A percentile compares a stretch with the other conserved stretches of the same genome.
Conservation (phyloP, 1,140 invertebrate genomes). For the Heliconius himera region DNA sequence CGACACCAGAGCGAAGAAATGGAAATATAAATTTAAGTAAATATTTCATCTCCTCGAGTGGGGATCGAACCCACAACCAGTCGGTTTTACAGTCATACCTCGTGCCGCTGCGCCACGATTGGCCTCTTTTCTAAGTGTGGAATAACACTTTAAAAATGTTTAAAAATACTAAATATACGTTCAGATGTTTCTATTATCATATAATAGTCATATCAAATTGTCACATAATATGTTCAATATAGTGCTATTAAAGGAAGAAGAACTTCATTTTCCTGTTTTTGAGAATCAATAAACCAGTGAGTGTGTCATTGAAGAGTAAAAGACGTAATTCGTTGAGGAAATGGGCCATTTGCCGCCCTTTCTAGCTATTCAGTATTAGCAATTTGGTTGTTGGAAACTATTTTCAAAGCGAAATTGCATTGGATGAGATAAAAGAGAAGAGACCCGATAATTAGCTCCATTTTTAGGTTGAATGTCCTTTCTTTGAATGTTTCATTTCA, state of each 20-base stretch:
- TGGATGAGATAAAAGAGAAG: neutral
- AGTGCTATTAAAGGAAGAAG: neutral
- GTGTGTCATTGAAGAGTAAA: constrained; percentile 43
- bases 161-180: too few relatives aligned
- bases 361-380: too few relatives aligned
- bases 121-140: too few relatives aligned
- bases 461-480: neutral
- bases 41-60: too few relatives aligned
- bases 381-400: constrained; percentile 36
- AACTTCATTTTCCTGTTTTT: neutral
- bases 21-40: too few relatives aligned
- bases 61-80: too few relatives aligned
- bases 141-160: too few relatives aligned
- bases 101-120: too few relatives aligned
- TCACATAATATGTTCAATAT: neutral
- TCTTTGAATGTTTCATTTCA: neutral
- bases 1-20: too few relatives aligned
- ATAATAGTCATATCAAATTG: too few relatives aligned
- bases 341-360: constrained; percentile 18
- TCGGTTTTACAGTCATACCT: too few relatives aligned
- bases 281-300: constrained; percentile 2
- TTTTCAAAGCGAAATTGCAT: constrained; percentile 34
- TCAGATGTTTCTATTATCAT: too few relatives aligned
- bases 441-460: neutral
- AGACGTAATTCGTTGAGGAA: constrained; percentile 48